A percentile compares a stretch with the other conserved stretches of the same genome.
Conservation (phyloP, 2,888 invertebrate genomes). For the Caenorhabditis becei region DNA sequence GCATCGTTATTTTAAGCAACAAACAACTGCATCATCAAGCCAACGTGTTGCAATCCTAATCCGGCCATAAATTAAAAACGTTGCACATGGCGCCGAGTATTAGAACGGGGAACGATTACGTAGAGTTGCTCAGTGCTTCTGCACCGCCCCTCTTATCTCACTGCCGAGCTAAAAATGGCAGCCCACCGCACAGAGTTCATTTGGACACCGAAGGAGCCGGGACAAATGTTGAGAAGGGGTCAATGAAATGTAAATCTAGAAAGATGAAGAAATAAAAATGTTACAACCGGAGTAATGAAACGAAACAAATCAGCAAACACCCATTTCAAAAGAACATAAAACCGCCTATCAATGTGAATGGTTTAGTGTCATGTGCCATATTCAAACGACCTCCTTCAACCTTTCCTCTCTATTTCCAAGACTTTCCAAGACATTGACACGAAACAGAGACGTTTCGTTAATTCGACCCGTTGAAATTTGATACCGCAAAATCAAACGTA, state of each 20-base stretch:
- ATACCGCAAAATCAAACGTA: constrained; percentile 33
- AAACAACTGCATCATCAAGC: constrained; percentile 20
- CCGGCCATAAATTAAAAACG: constrained; percentile 30
- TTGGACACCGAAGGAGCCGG: not conserved
- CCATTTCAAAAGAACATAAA: not conserved
- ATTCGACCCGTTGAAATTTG: constrained; percentile 52
- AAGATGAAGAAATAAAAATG: too few relatives aligned
- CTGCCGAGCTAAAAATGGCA: constrained; percentile 37
- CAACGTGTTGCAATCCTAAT: constrained; percentile 50
- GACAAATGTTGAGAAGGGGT: constrained; percentile 1
- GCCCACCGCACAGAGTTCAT: constrained; percentile 6
- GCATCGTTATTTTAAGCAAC: constrained; percentile 39
- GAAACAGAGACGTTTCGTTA: constrained; percentile 34
- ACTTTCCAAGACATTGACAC: not conserved
- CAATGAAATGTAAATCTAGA: too few relatives aligned
- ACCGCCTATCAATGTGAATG: not conserved
- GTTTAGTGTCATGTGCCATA: not conserved
- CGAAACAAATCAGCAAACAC: not conserved
- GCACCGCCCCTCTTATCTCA: constrained; percentile 29
- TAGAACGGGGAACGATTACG: constrained; percentile 38
- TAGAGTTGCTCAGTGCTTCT: constrained; percentile 42
- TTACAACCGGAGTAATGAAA: too few relatives aligned
- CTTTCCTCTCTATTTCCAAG: not conserved
- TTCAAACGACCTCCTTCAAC: not conserved
- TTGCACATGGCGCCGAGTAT: constrained; percentile 32